These are phyloP conservation scores for Aphidius colemani DNA, from an alignment of 2,888 invertebrate species.

Conservation along the genomic window DNA sequence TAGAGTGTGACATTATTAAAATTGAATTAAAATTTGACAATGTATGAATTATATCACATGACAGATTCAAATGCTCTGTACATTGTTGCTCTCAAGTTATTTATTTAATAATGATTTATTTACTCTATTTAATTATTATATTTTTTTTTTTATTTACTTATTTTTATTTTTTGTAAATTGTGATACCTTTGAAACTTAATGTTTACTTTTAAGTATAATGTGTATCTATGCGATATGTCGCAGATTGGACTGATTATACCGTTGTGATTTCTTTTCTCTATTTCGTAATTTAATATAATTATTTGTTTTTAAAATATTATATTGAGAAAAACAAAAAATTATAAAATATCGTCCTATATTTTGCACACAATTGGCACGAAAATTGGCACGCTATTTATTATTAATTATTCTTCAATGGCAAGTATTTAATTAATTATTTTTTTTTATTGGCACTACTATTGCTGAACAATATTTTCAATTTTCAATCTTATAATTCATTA, in stretches of 20 bases:
- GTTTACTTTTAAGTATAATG: constrained; percentile 11
- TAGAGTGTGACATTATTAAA: constrained; percentile 41
- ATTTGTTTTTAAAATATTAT: not conserved
- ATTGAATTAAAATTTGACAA: constrained; percentile 46
- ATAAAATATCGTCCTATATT: not conserved
- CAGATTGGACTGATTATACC: constrained; percentile 52
- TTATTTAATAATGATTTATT: constrained; percentile 33
- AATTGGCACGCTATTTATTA: constrained; percentile 48
- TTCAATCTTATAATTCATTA: not conserved
- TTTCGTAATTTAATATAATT: constrained; percentile 14
- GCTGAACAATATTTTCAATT: constrained; percentile 23
- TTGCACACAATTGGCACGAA: constrained; percentile 14
- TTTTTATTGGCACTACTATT: constrained; percentile 54
- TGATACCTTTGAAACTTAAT: constrained; percentile 18
- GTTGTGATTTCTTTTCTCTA: constrained; percentile 18
- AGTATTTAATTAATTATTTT: constrained; percentile 34
- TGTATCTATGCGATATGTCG: constrained; percentile 54
- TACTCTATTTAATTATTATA: constrained; percentile 25
- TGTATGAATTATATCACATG: constrained; percentile 60
- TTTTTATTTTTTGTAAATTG: constrained; percentile 22
- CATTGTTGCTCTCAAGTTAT: constrained; percentile 50
- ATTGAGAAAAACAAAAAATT: no score
- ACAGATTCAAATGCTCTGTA: constrained; percentile 60
- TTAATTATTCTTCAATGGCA: constrained; percentile 51
- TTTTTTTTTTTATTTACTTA: constrained; percentile 27